Evolutionary conservation across 2,797 vertebrate genomes (phyloP).

Genomic region (Clamator glandarius): DNA sequence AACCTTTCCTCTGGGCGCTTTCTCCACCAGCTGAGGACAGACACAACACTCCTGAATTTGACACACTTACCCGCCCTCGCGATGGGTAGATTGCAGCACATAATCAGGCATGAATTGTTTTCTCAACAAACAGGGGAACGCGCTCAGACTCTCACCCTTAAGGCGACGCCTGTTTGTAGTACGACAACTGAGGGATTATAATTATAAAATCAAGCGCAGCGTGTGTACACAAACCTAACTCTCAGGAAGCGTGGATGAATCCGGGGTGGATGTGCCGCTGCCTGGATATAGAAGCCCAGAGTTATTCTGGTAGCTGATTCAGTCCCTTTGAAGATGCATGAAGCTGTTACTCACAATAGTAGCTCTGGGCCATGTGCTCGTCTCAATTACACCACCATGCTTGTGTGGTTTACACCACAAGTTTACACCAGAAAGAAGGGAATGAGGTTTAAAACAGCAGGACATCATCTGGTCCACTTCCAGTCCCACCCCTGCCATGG

Average conservation of each 20-base stretch:
- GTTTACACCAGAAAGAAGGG: background rate
- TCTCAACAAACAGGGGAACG: background rate
- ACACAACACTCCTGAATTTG: background rate
- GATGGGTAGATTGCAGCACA: background rate
- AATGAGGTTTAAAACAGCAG: background rate
- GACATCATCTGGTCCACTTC: background rate
- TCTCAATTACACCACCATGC: background rate
- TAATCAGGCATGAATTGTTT: background rate
- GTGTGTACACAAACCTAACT: background rate
- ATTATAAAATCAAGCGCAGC: background rate
- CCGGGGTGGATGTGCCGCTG: background rate
- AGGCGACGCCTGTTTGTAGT: background rate
- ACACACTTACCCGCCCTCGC: rapidly evolving
- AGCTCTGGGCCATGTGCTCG: background rate
- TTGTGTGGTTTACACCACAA: background rate
- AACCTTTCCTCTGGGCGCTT: background rate
- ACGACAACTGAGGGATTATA: background rate
- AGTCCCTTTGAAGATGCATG: background rate
- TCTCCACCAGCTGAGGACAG: background rate
- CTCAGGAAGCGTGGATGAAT: background rate
- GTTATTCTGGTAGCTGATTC: constrained; percentile 19
- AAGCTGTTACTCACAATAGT: background rate
- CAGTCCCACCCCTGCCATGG: too few species aligned
- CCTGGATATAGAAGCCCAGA: background rate
- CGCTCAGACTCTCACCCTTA: background rate